Conservation (phyloP, 2,113 vertebrate species). For the Sus scrofa region DNA sequence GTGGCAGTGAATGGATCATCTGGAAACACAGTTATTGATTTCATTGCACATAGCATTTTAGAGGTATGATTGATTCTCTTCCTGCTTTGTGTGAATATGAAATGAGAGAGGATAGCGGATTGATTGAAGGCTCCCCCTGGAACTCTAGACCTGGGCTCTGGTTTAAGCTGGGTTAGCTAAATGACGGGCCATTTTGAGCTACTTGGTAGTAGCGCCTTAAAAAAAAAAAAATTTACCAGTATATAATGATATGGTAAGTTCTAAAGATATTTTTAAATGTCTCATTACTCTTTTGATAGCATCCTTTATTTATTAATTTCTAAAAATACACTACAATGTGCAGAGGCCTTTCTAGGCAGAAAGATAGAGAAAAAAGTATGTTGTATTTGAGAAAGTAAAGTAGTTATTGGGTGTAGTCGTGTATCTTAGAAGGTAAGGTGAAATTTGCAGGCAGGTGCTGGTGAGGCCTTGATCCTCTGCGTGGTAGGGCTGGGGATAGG, state of each 20-base stretch:
- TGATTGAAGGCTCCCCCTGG: background rate
- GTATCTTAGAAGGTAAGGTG: background rate
- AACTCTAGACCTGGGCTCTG: background rate
- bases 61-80: background rate
- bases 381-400: background rate
- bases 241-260: background rate
- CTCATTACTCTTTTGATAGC: background rate
- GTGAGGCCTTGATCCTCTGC: background rate
- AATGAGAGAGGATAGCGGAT: background rate
- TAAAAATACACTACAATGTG: background rate
- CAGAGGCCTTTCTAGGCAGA: background rate
- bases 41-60: background rate
- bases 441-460: background rate
- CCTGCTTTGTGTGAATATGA: background rate
- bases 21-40: background rate
- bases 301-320: background rate
- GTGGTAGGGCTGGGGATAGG: background rate
- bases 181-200: background rate
- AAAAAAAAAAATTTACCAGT: background rate
- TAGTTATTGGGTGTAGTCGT: background rate
- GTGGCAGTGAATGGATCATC: background rate
- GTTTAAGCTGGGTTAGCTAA: background rate
- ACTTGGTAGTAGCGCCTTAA: background rate
- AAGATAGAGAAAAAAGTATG: background rate
- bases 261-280: background rate